phyloP scores from a whole-genome alignment of 1,140 invertebrate species.

The Colletes latitarsis region DNA sequence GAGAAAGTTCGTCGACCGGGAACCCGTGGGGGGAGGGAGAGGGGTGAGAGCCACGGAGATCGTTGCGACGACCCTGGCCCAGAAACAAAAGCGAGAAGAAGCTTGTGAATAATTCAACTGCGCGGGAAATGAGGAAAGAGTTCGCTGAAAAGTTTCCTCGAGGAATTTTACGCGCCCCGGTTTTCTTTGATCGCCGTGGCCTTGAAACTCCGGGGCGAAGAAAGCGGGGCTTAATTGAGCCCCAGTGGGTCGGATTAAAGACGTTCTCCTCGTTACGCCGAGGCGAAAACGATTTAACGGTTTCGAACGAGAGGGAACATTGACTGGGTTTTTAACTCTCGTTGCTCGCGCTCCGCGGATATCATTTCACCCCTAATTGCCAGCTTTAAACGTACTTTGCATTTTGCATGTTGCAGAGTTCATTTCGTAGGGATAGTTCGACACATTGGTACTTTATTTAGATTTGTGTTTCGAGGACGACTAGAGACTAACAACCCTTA shows the following conservation, averaged over 20 bases:
- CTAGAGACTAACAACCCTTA: too few species aligned
- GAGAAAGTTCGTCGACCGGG: slow-evolving; percentile 67
- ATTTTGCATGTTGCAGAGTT: too few species aligned
- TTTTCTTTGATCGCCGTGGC: slow-evolving; percentile 47
- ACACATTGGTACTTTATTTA: too few species aligned
- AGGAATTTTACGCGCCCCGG: slow-evolving; percentile 76
- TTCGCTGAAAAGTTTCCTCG: slow-evolving; percentile 77
- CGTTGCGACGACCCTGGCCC: slow-evolving; percentile 79
- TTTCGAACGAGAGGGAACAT: too few species aligned
- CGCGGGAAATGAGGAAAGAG: slow-evolving; percentile 80
- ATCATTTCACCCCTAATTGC: too few species aligned
- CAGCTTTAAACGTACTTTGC: too few species aligned
- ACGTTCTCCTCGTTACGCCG: not conserved
- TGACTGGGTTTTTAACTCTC: too few species aligned
- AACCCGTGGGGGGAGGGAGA: not conserved
- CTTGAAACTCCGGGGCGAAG: slow-evolving; percentile 49
- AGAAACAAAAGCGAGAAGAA: slow-evolving; percentile 80
- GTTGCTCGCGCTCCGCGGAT: too few species aligned
- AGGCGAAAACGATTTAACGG: not conserved
- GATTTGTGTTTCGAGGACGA: too few species aligned
- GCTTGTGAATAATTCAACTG: slow-evolving; percentile 81
- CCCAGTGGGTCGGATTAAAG: slow-evolving; percentile 1
- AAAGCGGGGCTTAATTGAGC: slow-evolving; percentile 40
- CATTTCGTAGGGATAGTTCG: too few species aligned
- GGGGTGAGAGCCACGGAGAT: slow-evolving; percentile 48